Conservation (phyloP, 1,140 invertebrate species). For the Drosophila dunni region DNA sequence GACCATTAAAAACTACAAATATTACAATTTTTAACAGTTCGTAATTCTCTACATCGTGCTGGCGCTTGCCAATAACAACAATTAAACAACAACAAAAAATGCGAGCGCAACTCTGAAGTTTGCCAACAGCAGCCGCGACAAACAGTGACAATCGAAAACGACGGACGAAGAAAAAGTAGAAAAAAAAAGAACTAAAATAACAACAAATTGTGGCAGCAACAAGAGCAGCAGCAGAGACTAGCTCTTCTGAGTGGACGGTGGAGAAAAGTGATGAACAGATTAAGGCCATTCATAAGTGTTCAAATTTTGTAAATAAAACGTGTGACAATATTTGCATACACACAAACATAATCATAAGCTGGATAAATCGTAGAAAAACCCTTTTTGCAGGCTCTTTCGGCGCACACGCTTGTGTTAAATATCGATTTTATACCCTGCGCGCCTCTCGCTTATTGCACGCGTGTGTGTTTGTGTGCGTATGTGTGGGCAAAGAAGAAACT, state of each 20-base stretch:
- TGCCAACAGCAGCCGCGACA: constrained; percentile 32
- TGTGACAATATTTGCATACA: constrained; percentile 1
- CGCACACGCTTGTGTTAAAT: constrained; percentile 31
- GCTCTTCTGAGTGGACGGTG: constrained; percentile 13
- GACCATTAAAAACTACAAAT: neutral
- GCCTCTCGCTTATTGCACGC: constrained; percentile 28
- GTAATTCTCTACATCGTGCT: neutral
- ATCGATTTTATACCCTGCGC: constrained; percentile 49
- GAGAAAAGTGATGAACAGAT: constrained; percentile 20
- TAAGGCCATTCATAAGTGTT: constrained; percentile 16
- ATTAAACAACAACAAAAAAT: constrained; percentile 2
- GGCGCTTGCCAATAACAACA: neutral
- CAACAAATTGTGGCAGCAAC: constrained; percentile 22
- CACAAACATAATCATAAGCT: constrained; percentile 32
- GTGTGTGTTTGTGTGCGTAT: constrained; percentile 2
- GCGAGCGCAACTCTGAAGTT: constrained; percentile 4
- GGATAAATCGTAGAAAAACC: constrained; percentile 18
- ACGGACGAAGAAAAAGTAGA: too few species aligned
- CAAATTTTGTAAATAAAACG: constrained; percentile 23
- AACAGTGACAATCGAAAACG: constrained; percentile 28
- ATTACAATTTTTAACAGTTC: neutral
- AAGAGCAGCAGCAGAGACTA: constrained; percentile 7
- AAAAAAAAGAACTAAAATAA: constrained; percentile 5
- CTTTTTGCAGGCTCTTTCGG: constrained; percentile 19
- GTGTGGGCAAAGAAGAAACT: constrained; percentile 15